Percentiles rank a stretch among this genome's conserved stretches.
These are phyloP conservation scores for Drosophila auraria DNA, from an alignment of 1,140 invertebrate genomes.

Conservation along the genomic window DNA sequence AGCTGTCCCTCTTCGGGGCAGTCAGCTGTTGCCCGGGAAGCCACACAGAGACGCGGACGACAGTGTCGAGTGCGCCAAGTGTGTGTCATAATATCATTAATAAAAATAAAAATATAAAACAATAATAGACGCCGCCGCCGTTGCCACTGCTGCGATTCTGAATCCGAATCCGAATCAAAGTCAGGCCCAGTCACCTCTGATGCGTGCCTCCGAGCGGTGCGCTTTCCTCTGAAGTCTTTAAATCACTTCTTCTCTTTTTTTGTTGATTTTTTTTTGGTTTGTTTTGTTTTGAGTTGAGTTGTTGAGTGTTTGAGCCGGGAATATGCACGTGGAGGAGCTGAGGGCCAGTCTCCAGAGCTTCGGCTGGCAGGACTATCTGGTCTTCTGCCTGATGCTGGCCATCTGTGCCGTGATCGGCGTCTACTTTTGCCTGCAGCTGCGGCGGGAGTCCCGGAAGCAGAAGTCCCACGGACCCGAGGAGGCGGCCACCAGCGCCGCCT, in stretches of 20 bases:
- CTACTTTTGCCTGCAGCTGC: conserved; percentile 90
- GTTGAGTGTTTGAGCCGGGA: neutral
- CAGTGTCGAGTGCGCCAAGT: conserved; percentile 19
- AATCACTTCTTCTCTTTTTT: neutral
- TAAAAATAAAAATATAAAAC: conserved; percentile 60
- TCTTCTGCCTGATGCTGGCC: conserved; percentile 90
- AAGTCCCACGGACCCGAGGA: conserved; percentile 81
- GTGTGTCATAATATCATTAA: conserved; percentile 65
- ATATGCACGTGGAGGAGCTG: conserved; percentile 87
- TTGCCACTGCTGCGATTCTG: conserved; percentile 33
- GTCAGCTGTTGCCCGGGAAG: conserved; percentile 30
- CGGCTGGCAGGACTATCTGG: conserved; percentile 89
- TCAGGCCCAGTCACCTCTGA: conserved; percentile 60
- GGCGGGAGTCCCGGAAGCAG: conserved; percentile 86
- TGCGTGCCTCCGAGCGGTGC: conserved; percentile 68
- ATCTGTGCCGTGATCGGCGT: conserved; percentile 91
- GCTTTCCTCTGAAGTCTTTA: neutral
- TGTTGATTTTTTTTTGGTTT: conserved; percentile 1
- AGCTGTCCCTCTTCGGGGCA: conserved; percentile 8
- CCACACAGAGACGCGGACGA: neutral
- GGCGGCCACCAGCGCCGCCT: conserved; percentile 85
- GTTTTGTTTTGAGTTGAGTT: conserved; percentile 15
- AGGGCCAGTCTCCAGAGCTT: conserved; percentile 88
- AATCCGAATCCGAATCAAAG: conserved; percentile 45
- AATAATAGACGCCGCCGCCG: conserved; percentile 37